Percentiles rank a stretch among this genome's conserved stretches.
phyloP scores from a whole-genome alignment of 2,888 invertebrate species.

The Epinotia bilunana region DNA sequence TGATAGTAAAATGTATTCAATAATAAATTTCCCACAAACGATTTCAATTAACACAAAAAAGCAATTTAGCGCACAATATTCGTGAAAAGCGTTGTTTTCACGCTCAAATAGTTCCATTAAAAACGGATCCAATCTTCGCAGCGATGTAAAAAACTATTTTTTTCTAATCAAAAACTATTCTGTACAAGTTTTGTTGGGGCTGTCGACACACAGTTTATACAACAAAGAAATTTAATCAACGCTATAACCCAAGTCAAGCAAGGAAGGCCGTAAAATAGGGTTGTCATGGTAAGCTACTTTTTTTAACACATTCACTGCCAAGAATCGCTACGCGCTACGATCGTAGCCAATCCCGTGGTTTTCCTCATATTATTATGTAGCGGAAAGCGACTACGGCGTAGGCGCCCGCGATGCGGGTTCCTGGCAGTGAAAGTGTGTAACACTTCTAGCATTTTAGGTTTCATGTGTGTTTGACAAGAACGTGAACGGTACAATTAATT shows the following conservation, averaged over 20 bases:
- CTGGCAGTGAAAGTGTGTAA: no score
- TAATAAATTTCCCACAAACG: not conserved
- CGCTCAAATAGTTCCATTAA: not conserved
- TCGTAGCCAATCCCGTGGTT: no score
- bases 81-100: not conserved
- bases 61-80: not conserved
- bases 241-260: not conserved
- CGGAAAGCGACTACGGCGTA: no score
- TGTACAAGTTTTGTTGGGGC: conserved; percentile 12
- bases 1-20: not conserved
- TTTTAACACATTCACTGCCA: no score
- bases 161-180: conserved; percentile 16
- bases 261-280: conserved; percentile 31
- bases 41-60: not conserved
- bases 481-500: no score
- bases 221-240: conserved; percentile 40
- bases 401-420: no score
- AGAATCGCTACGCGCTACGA: no score
- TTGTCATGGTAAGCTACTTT: not conserved
- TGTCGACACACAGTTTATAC: conserved; percentile 20
- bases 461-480: no score
- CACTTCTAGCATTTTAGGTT: no score
- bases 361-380: no score
- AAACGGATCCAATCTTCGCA: conserved; percentile 4
- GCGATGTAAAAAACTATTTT: not conserved